phyloP scores from a whole-genome alignment of 2,113 vertebrate genomes.

The Tenebrosternarchus preto region DNA sequence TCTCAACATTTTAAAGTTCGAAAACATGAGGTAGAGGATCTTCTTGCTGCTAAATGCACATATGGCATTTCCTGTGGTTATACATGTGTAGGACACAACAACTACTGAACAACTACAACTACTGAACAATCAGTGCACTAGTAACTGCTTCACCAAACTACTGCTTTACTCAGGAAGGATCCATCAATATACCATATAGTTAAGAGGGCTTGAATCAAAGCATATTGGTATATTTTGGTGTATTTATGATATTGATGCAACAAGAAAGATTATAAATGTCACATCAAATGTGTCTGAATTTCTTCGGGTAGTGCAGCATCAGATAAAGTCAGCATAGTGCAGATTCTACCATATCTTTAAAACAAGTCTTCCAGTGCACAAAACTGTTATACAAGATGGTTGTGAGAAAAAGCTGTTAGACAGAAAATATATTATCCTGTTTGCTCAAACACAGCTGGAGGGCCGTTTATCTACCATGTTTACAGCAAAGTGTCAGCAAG shows the following conservation, averaged over 20 bases:
- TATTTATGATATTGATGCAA: no score
- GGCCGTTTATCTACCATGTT: slow-evolving; percentile 31
- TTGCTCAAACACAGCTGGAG: neutral
- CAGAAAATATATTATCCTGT: neutral
- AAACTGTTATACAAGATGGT: neutral
- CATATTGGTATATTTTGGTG: neutral
- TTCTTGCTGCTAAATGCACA: neutral
- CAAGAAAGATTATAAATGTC: no score
- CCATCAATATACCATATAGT: neutral
- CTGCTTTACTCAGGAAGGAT: neutral
- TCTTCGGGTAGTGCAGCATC: no score
- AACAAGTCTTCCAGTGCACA: neutral
- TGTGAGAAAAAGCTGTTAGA: slow-evolving; percentile 4
- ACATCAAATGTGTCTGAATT: no score
- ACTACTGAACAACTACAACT: neutral
- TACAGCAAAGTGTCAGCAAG: slow-evolving; percentile 24
- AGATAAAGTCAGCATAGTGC: neutral
- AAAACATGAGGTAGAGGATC: neutral
- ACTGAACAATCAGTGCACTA: neutral
- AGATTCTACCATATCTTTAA: neutral
- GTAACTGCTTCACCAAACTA: neutral
- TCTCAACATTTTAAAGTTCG: neutral
- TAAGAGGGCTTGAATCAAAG: neutral
- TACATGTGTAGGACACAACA: neutral
- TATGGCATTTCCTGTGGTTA: slow-evolving; percentile 2